Conservation (phyloP, 2,797 vertebrate species). For the Manis crassicaudata region DNA sequence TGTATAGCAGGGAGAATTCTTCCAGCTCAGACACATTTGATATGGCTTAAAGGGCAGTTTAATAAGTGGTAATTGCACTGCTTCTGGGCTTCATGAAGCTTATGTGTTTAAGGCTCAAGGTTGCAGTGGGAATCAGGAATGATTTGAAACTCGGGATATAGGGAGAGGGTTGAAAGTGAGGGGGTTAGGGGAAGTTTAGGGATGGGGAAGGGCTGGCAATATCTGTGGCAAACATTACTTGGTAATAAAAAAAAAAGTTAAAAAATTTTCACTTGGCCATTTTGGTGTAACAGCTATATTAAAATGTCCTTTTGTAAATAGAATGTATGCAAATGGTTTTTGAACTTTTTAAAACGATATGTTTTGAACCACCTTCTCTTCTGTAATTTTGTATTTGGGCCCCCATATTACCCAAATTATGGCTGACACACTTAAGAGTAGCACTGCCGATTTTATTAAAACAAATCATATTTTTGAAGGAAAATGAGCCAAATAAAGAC, state of each 20-base stretch:
- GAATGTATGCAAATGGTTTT: background rate
- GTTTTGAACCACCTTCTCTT: background rate
- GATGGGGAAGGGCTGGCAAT: background rate
- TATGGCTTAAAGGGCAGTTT: background rate
- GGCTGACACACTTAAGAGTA: background rate
- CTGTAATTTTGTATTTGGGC: slow-evolving; percentile 11
- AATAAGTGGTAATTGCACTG: background rate
- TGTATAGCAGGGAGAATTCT: background rate
- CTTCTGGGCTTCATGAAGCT: background rate
- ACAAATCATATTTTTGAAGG: background rate
- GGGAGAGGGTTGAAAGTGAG: background rate
- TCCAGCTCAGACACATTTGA: background rate
- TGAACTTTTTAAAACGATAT: background rate
- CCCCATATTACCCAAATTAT: background rate
- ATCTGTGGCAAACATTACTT: background rate
- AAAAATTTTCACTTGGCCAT: background rate
- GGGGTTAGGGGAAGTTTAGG: background rate
- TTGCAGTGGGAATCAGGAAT: background rate
- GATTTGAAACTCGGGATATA: background rate
- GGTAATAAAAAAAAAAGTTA: background rate
- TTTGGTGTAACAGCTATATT: background rate
- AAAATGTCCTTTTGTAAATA: background rate
- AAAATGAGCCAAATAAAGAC: background rate
- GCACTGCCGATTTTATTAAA: background rate
- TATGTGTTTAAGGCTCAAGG: background rate